phyloP scores from a whole-genome alignment of 2,888 invertebrate species.

The Heliconius charithonia region DNA sequence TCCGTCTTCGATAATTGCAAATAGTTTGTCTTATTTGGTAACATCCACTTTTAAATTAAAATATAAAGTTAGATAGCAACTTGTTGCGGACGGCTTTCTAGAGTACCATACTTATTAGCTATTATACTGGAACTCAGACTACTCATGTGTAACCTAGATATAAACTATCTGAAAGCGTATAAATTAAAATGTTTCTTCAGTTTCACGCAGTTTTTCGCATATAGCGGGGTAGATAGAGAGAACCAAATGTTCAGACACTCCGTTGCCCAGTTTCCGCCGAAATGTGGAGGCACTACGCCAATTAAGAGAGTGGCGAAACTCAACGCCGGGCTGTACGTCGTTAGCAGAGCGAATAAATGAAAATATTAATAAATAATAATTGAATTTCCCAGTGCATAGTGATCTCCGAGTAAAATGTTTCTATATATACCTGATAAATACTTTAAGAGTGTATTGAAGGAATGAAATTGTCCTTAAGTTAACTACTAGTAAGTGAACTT shows the following conservation, averaged over 20 bases:
- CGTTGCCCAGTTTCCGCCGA: too few species aligned
- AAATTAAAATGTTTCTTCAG: conserved; percentile 14
- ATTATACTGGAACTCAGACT: conserved; percentile 39
- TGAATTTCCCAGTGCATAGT: too few species aligned
- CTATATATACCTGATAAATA: conserved; percentile 1
- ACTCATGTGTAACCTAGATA: conserved; percentile 45
- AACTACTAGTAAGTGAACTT: conserved; percentile 51
- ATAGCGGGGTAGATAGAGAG: too few species aligned
- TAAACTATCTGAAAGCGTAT: conserved; percentile 31
- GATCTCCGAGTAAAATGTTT: background rate
- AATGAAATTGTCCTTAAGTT: conserved; percentile 50
- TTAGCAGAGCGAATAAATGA: too few species aligned
- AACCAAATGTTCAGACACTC: too few species aligned
- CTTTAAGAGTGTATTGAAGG: background rate
- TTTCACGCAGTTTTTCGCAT: too few species aligned
- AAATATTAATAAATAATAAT: too few species aligned
- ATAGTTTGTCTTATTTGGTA: conserved; percentile 39
- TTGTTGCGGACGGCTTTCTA: conserved; percentile 47
- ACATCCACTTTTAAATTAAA: conserved; percentile 36
- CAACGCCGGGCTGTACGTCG: too few species aligned
- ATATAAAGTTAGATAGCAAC: conserved; percentile 38
- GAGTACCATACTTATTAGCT: conserved; percentile 32
- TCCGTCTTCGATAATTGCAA: conserved; percentile 41
- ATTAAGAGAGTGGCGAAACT: too few species aligned
- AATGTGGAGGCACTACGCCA: too few species aligned